These are phyloP conservation scores for Hyles vespertilio DNA, from an alignment of 1,140 invertebrate species.

Conservation along the genomic window DNA sequence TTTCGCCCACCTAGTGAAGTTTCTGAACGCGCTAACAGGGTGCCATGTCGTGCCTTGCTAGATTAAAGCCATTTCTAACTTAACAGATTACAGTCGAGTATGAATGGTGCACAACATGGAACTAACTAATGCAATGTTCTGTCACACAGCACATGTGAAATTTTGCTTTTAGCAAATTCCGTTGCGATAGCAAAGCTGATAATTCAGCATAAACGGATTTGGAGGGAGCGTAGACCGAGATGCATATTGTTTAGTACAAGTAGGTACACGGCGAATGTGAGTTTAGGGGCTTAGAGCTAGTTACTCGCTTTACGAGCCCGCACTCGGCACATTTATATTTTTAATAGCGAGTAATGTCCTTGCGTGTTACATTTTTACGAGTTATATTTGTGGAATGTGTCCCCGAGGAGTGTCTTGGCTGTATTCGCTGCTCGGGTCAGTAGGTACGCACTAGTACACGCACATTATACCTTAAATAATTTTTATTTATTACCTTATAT, in stretches of 20 bases:
- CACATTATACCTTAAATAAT: too few relatives aligned
- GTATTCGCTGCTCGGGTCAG: too few relatives aligned
- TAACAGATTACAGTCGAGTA: constrained; percentile 34
- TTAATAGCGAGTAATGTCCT: too few relatives aligned
- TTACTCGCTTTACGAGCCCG: constrained; percentile 9
- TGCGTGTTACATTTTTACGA: too few relatives aligned
- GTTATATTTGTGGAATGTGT: too few relatives aligned
- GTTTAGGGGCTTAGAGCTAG: constrained; percentile 28
- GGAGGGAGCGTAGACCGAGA: constrained; percentile 17
- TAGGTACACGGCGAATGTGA: constrained; percentile 19
- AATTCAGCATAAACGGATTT: constrained; percentile 60
- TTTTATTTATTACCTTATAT: too few relatives aligned
- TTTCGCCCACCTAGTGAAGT: constrained; percentile 50
- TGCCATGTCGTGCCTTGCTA: constrained; percentile 12
- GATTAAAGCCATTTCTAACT: constrained; percentile 30
- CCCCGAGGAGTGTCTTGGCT: too few relatives aligned
- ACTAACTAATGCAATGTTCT: constrained; percentile 45
- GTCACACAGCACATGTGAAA: constrained; percentile 39
- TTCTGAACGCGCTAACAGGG: constrained; percentile 36
- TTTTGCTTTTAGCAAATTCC: constrained; percentile 54
- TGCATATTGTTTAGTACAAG: constrained; percentile 43
- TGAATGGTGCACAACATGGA: constrained; percentile 14
- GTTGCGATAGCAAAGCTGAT: constrained; percentile 43
- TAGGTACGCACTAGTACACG: too few relatives aligned
- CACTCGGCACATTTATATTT: not conserved